Conservation (phyloP, 2,888 invertebrate species). For the Hypolimnas misippus region DNA sequence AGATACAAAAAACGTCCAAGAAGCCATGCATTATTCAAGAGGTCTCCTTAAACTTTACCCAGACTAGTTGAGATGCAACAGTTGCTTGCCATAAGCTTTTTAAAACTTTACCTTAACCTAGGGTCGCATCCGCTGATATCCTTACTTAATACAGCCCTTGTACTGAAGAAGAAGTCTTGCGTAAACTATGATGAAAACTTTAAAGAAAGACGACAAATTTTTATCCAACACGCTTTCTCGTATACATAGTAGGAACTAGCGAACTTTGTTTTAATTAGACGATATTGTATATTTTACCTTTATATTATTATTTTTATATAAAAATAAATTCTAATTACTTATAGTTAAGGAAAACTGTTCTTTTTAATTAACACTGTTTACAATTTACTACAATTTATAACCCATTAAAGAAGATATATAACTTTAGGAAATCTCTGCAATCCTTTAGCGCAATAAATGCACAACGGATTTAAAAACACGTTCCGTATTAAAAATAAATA, state of each 20-base stretch:
- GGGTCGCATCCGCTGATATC: slow-evolving; percentile 34
- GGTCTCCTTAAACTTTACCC: slow-evolving; percentile 42
- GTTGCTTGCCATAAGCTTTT: slow-evolving; percentile 44
- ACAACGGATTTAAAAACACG: not conserved
- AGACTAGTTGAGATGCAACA: slow-evolving; percentile 45
- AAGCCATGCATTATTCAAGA: slow-evolving; percentile 43
- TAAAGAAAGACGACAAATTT: not conserved
- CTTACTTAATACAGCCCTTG: slow-evolving; percentile 29
- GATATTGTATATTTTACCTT: no score
- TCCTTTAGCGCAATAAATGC: not conserved
- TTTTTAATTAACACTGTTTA: no score
- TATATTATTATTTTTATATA: no score
- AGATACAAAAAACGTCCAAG: slow-evolving; percentile 37
- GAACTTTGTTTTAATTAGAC: no score
- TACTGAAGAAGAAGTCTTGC: slow-evolving; percentile 14
- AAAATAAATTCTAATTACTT: no score
- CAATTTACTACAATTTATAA: not conserved
- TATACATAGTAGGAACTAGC: not conserved
- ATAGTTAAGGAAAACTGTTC: no score
- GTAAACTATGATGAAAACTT: slow-evolving; percentile 7
- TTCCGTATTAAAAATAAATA: slow-evolving; percentile 19
- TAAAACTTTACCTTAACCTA: slow-evolving; percentile 43
- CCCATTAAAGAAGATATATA: not conserved
- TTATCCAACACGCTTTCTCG: no score
- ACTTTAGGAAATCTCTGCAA: not conserved